Evolutionary conservation across 2,888 invertebrate species (phyloP), one percentile per base, ranked within the genome.

Genomic region (Hypomecis punctinalis): DNA sequence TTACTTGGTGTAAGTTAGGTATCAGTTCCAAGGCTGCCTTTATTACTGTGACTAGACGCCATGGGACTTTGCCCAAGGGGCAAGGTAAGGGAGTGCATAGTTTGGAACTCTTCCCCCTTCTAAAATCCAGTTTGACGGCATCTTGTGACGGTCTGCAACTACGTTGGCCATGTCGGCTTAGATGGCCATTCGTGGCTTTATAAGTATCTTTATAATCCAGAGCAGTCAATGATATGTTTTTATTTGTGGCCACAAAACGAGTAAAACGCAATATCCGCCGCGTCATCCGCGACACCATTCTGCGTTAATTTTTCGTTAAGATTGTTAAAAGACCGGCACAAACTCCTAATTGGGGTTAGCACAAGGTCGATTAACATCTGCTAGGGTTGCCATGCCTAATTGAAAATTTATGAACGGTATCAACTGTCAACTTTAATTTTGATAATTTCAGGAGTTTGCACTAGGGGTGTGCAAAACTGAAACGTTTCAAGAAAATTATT

Each of bases 261-360:
- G 76, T 67, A 74, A 51, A 49, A 48, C 54, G 54, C 45, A 75
- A 77, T 83, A 83, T 80, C 72, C 75, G 79, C 77, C 74, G 75
- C 82, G 85, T 88, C 89, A 89, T 85, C 72, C 75, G 76, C 80
- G 71, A 81, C 84, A 84, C 81, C 77, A 76, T 77, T 77, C 76
- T 52, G 84, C 81, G 86, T 86, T 86, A 88, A 89, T 88, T 89
- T 87, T 88, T 86, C 78, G 85, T 83, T 82, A 80, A 81, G 82
- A 84, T 85, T 81, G 88, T 87, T 89, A 85, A 82, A 81, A 82
- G 83, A 79, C 82, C 83, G 80, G 83, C 79, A 82, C 84, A 85
- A 88, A 86, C 82, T 81, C 81, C 80, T 80, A 88, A 90, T 88
- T 90, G 86, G 83, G 84, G 87, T 84, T 85, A 83, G 77, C 79